A percentile compares a stretch with the other conserved stretches of the same genome.
These are phyloP conservation scores for Lepas anatifera DNA, from an alignment of 2,888 invertebrate species.

Conservation along the genomic window DNA sequence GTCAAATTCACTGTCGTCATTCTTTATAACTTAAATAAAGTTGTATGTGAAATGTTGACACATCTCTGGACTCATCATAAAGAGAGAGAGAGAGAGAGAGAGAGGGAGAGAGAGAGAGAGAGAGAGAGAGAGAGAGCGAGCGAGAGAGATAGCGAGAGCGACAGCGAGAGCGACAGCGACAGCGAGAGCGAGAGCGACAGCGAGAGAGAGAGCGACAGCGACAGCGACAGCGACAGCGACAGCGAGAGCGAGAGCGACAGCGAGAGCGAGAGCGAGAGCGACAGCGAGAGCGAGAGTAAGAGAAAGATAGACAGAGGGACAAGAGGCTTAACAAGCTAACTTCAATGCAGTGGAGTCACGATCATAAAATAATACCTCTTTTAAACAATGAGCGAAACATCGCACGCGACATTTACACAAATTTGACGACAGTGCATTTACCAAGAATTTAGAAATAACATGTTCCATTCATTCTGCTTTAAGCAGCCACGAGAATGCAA, in stretches of 20 bases:
- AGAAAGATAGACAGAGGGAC: not conserved
- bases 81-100: conserved; percentile 8
- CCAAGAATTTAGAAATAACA: too few species aligned
- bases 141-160: not conserved
- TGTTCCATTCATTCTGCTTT: too few species aligned
- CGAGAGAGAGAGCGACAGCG: not conserved
- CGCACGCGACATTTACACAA: too few species aligned
- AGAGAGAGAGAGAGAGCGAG: not conserved
- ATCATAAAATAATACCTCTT: too few species aligned
- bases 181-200: not conserved
- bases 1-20: too few species aligned
- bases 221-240: not conserved
- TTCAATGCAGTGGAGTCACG: too few species aligned
- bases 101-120: conserved; percentile 1
- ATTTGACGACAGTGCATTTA: too few species aligned
- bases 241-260: not conserved
- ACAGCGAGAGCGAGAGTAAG: not conserved
- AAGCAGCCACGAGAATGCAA: too few species aligned
- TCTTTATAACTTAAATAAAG: too few species aligned
- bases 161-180: not conserved
- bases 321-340: too few species aligned
- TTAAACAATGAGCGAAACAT: too few species aligned
- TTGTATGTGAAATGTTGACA: not conserved
- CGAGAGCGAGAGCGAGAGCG: not conserved
- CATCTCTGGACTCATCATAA: too few species aligned